Conservation (phyloP, 2,888 invertebrate genomes). For the Luperina nickerlii region DNA sequence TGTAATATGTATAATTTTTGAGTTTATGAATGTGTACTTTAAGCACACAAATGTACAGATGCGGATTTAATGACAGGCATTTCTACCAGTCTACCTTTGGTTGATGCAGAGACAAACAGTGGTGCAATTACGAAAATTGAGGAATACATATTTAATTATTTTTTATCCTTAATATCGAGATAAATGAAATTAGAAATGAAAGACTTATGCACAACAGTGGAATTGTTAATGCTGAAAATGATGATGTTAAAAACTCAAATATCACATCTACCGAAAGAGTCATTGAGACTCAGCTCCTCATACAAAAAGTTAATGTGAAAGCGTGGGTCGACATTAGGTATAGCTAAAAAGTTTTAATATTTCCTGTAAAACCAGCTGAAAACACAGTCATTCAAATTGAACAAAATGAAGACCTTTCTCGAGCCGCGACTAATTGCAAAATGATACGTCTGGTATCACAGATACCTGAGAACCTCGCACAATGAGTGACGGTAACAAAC, state of each 20-base stretch:
- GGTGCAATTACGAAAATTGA: too few relatives aligned
- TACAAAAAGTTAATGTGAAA: conserved; percentile 8
- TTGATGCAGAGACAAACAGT: too few relatives aligned
- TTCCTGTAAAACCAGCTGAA: conserved; percentile 17
- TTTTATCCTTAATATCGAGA: too few relatives aligned
- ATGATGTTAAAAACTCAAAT: not conserved
- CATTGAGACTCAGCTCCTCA: not conserved
- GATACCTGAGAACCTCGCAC: conserved; percentile 65
- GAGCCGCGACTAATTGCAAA: conserved; percentile 48
- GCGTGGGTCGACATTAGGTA: not conserved
- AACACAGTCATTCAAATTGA: conserved; percentile 5
- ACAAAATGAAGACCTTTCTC: conserved; percentile 51
- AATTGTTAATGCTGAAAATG: not conserved
- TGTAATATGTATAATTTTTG: too few relatives aligned
- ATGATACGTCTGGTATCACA: conserved; percentile 57
- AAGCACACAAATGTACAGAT: too few relatives aligned
- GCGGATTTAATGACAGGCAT: too few relatives aligned
- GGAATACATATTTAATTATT: too few relatives aligned
- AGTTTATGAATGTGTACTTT: not conserved
- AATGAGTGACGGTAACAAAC: conserved; percentile 55
- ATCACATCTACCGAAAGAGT: not conserved
- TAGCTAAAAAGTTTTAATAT: conserved; percentile 11
- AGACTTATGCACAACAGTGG: not conserved
- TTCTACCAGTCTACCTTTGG: too few relatives aligned
- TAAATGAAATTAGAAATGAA: not conserved